Base-by-base conservation (phyloP, 2,888 invertebrate genomes). In the Syrista parreyssii region DNA sequence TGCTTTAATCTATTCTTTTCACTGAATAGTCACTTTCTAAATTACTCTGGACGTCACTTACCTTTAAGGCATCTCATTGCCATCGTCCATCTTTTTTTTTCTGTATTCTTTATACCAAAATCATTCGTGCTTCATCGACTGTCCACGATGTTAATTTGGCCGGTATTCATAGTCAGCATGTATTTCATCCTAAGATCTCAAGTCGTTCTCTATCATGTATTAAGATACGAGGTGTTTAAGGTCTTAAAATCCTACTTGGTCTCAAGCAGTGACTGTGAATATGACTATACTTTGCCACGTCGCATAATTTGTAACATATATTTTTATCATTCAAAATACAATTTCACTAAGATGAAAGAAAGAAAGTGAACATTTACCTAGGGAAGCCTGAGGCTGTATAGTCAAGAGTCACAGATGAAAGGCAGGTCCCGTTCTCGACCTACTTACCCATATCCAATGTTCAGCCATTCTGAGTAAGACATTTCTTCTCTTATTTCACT, bases 381-480 rank as follows among this genome's bases (percentile, higher is more conserved):
- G 55, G 23, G 55, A 23, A 55, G 9, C 55, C 23, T 23, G 9
- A 55, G 55, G 55, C 55, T 55, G 23, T 55, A 6, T 23, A 55
- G 2, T 55, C 55, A 23, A 55, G 55, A 55, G 23, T 9, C 55
- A 23, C 55, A 85, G 87, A 88, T 87, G 89, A 89, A 87, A 89
- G 88, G 88, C 89, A 86, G 85, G 89, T 91, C 87, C 91, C 91
- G 91, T 91, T 91, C 90, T 84, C 55, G 89, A 86, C 91, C 91
- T 81, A 91, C 90, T 91, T 88, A 81, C 55, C 23, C 23, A 55
- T 23, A 23, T 55, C 55, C 55, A 55, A 55, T 55, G 23, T 23
- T 9, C 55, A 55, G 55, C 55, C 55, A 23, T 55, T 23, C 55
- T 55, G 23, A 23, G 55, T 23, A 55, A 23, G 55, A 23, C 1